Conservation (phyloP, 2,888 invertebrate species). For the Boloria selene region DNA sequence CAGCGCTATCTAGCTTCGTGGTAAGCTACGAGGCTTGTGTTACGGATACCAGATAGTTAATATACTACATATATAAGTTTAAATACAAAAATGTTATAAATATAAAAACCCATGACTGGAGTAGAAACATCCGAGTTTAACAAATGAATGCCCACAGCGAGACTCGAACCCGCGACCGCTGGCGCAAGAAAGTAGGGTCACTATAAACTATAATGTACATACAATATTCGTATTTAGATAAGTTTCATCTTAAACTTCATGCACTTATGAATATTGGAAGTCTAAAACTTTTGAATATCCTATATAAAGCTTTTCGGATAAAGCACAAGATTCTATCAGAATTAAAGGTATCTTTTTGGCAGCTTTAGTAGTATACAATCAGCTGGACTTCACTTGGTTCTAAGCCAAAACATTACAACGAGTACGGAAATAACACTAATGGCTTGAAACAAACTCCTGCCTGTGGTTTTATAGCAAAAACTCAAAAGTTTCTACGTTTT, state of each 20-base stretch:
- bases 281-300: background rate
- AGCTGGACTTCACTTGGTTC: conserved; percentile 19
- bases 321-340: background rate
- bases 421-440: conserved; percentile 6
- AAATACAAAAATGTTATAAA: too few species aligned
- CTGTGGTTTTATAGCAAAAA: background rate
- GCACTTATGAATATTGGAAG: background rate
- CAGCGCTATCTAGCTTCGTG: too few species aligned
- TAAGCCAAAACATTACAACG: conserved; percentile 17
- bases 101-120: too few species aligned
- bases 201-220: too few species aligned
- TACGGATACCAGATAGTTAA: too few species aligned
- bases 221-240: background rate
- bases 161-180: too few species aligned
- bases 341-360: conserved; percentile 18
- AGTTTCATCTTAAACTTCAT: conserved; percentile 4
- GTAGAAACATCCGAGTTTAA: too few species aligned
- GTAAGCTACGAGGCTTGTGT: too few species aligned
- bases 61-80: too few species aligned
- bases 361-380: conserved; percentile 12
- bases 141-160: too few species aligned
- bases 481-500: too few species aligned
- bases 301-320: background rate
- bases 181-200: too few species aligned
- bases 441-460: background rate